Evolutionary conservation across 2,113 vertebrate genomes (phyloP), one percentile per base, ranked within the genome.

Genomic region (Sturnira hondurensis): DNA sequence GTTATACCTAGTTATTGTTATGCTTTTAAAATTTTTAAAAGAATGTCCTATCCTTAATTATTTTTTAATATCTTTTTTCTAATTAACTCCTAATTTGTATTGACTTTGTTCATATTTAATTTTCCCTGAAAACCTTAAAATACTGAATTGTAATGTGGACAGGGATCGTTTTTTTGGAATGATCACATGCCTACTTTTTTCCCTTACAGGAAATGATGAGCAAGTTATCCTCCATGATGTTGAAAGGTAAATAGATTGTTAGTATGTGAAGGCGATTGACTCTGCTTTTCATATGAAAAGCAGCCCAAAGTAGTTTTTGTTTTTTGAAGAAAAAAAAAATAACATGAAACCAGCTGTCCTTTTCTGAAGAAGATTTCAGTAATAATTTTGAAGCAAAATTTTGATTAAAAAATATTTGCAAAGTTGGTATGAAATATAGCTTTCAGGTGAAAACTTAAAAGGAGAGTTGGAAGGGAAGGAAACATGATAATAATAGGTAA

Each of bases 171-270:
- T 94, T 86, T n/a, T 41, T 94, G 89, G 47, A 95, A 91, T 96
- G 88, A 93, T 52, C 71, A 94, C 33, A 84, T 95, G n/a, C 93
- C 80, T 97, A 8, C 68, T 91, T 98, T 96, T 96, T 98, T 96
- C 81, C 88, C 61, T 97, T 97, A 20, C 95, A 99, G 99, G 99
- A 96, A 99, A 99, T 85, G 99, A 99, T 97, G 99, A 99, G 61
- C 99, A 99, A 98, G 99, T 99, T 98, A 99, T 99, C 98, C 99
- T 99, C 93, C 99, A 99, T 93, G 99, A 99, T 84, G 99, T 99
- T 91, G 99, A 99, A 98, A 99, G 99, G 99, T 99, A 98, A 97
- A 97, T 98, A 95, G 13, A 82, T n/a, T 86, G 33, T 97, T 97
- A 93, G 7, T 90, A 10, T 98, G 92, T 94, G 78, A 56, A 94